A percentile compares a stretch with the other conserved stretches of the same genome.
Evolutionary conservation across 1,140 invertebrate species (phyloP).

Genomic region (Temnothorax curvispinosus): DNA sequence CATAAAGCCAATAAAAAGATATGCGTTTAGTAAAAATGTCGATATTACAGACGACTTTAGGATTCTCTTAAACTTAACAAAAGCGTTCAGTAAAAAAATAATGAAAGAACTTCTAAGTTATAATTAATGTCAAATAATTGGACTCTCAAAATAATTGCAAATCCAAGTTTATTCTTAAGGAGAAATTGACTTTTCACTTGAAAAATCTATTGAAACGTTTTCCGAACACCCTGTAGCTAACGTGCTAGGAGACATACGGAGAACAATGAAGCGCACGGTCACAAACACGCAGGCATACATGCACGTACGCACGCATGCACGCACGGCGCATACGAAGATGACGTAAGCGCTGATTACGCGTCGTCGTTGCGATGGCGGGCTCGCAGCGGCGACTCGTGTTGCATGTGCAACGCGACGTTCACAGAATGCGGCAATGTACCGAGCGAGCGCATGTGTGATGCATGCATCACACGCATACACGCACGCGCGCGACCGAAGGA

Average conservation of each 20-base stretch:
- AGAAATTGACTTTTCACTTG: not conserved
- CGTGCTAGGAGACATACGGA: constrained; percentile 26
- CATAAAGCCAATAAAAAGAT: too few species aligned
- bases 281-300: constrained; percentile 27
- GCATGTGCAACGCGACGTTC: constrained; percentile 68
- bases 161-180: not conserved
- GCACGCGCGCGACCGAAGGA: constrained; percentile 68
- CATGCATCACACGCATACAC: constrained; percentile 14
- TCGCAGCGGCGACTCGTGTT: constrained; percentile 44
- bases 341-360: constrained; percentile 77
- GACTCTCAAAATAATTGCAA: not conserved
- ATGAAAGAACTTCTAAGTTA: not conserved
- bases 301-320: constrained; percentile 43
- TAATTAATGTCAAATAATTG: not conserved
- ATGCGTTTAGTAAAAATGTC: too few species aligned
- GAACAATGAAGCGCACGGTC: constrained; percentile 63
- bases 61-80: not conserved
- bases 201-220: not conserved
- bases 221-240: not conserved
- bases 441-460: not conserved
- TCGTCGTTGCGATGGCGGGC: constrained; percentile 61
- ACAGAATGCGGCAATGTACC: constrained; percentile 71
- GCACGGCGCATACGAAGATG: constrained; percentile 59
- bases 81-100: not conserved
- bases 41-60: too few species aligned